Base-by-base conservation (phyloP, 2,888 invertebrate genomes). In the Diarsia dahlii region DNA sequence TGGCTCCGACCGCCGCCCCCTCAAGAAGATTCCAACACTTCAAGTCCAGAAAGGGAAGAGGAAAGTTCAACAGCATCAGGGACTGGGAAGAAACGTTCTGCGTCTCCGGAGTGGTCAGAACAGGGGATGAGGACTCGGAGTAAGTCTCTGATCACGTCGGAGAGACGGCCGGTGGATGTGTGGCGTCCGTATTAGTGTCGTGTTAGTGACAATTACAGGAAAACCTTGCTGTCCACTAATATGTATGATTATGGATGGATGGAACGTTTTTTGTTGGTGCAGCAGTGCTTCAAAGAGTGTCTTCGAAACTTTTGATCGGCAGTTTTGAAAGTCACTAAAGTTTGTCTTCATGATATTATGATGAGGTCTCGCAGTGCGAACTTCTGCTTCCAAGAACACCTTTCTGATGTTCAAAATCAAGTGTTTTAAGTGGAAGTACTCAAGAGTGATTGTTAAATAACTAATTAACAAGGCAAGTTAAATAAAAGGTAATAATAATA, bases 101-200 rank as follows among this genome's bases (percentile, higher is more conserved):
- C 97, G 0, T 97, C 97, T 0, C 97, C 97, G 0, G 95, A 96
- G 50, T 96, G 96, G 96, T 86, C 92, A 15, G 96, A 96, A 28
- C 95, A 94, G 81, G 95, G 95, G n/a, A 92, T 95, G 34, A 91
- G 95, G 83, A 95, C 96, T 58, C 94, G 96, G 39, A 96, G 95
- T 84, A 96, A 96, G 89, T 93, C 95, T 0, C 90, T 96, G 39
- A 93, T 95, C 56, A 94, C 95, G 8, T 91, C 96, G 2, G 96
- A 96, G 76, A 95, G 95, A 83, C 95, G 93, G 91, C 97, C 97
- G 74, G 97, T 97, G n/a, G 98, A 98, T 90, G 98, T 98, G 76
- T 98, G 98, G 98, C 97, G 98, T 90, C 98, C 98, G 23, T 98
- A 98, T 94, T 98, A 95, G 88, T 73, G 69, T 71, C 15, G 73